Base-by-base conservation (phyloP, 2,888 invertebrate genomes). In the Abscondita cerata region DNA sequence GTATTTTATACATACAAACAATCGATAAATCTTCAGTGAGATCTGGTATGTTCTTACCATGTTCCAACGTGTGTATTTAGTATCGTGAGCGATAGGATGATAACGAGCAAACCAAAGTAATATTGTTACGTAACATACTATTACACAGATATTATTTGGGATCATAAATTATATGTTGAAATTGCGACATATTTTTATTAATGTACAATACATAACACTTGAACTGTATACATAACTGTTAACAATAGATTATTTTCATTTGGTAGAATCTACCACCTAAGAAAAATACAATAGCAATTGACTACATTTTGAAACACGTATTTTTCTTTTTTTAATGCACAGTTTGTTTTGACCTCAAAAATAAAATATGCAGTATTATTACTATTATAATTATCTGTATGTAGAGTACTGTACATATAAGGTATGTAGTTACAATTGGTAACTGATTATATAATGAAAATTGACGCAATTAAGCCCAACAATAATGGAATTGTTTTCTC, bases 161-260 rank as follows among this genome's bases (percentile, higher is more conserved):
- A n/a, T n/a, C n/a, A n/a, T n/a, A n/a, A n/a, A n/a, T n/a, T n/a
- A n/a, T n/a, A n/a, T n/a, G n/a, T n/a, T n/a, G n/a, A n/a, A 44
- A 44, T 58, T 59, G 73, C 73, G 71, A 71, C 70, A 72, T 70
- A 78, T 73, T 75, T 78, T 80, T 80, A 80, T 80, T 80, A 79
- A 81, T 81, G 79, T 80, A 81, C 79, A 80, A 78, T 80, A 81
- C 77, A 77, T 80, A 80, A 81, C 81, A 80, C 79, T 80, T 76
- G 80, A 79, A 77, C 78, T 80, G 80, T 79, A 80, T 80, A 81
- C 80, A 81, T 79, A 77, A 79, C 78, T 78, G 77, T 79, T 78
- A 79, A 80, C 77, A 79, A 78, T 74, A 76, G 74, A 69, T 70
- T 67, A 72, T 73, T 67, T 74, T 70, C 75, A 75, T 73, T 76